phyloP scores from a whole-genome alignment of 2,888 invertebrate species.

The Thalpophila matura region DNA sequence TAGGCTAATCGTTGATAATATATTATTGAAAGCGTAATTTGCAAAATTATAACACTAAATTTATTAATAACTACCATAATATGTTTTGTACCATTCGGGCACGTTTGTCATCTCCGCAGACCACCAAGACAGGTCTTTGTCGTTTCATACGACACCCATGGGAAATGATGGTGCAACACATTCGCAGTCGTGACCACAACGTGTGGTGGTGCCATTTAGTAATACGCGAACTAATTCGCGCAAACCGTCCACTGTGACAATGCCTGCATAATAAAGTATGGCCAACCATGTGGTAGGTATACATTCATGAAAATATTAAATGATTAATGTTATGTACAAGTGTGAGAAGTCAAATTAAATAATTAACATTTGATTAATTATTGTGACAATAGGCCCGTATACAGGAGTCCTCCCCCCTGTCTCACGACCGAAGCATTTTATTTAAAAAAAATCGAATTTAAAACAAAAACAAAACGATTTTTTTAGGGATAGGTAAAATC shows the following conservation, averaged over 20 bases:
- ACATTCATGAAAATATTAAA: conserved; percentile 1
- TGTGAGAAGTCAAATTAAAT: conserved; percentile 12
- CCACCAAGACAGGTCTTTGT: conserved; percentile 10
- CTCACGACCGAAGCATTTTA: too few relatives aligned
- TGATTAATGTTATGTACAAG: conserved; percentile 25
- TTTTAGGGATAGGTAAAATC: too few relatives aligned
- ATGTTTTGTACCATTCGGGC: neutral
- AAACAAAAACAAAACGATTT: neutral
- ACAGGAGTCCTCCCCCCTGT: too few relatives aligned
- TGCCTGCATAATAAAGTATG: conserved; percentile 7
- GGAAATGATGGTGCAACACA: conserved; percentile 47
- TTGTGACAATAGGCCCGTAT: too few relatives aligned
- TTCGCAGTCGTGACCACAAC: conserved; percentile 50
- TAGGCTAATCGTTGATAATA: too few relatives aligned
- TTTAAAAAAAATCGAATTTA: too few relatives aligned
- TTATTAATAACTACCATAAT: too few relatives aligned
- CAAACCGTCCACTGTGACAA: conserved; percentile 18
- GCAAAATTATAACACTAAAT: too few relatives aligned
- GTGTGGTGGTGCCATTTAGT: conserved; percentile 20
- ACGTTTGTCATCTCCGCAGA: conserved; percentile 9
- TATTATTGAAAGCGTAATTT: too few relatives aligned
- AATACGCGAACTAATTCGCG: conserved; percentile 36
- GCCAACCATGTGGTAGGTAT: conserved; percentile 9
- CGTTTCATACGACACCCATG: conserved; percentile 46
- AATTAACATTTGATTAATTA: conserved; percentile 6